Conservation (phyloP, 2,888 invertebrate genomes). For the Tetragonisca angustula region DNA sequence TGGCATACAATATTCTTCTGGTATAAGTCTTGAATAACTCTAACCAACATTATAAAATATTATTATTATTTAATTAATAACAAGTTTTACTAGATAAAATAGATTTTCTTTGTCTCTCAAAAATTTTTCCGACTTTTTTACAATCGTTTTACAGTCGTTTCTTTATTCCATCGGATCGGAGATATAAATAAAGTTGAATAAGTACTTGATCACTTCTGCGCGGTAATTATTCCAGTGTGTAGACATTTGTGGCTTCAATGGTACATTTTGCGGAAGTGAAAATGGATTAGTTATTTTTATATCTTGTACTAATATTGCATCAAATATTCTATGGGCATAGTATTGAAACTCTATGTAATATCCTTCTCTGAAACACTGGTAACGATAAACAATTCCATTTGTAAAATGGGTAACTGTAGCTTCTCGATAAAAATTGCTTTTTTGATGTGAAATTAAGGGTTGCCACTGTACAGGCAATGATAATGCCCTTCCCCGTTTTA, state of each 20-base stretch:
- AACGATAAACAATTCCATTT: slow-evolving; percentile 88
- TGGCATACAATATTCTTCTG: no score
- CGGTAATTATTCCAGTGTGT: slow-evolving; percentile 86
- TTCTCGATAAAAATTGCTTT: slow-evolving; percentile 86
- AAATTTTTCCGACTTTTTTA: neutral
- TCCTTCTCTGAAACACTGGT: slow-evolving; percentile 88
- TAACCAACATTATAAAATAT: neutral
- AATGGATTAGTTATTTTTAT: slow-evolving; percentile 91
- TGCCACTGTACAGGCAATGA: slow-evolving; percentile 88
- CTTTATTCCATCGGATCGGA: neutral
- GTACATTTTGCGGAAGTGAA: slow-evolving; percentile 86
- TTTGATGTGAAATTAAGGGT: slow-evolving; percentile 86
- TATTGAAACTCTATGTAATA: slow-evolving; percentile 88
- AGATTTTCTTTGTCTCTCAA: neutral
- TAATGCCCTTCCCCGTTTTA: slow-evolving; percentile 88
- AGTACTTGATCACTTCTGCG: slow-evolving; percentile 85
- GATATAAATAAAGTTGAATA: slow-evolving; percentile 9
- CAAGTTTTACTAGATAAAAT: neutral
- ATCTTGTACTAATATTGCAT: slow-evolving; percentile 92
- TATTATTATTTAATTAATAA: neutral
- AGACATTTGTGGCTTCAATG: slow-evolving; percentile 87
- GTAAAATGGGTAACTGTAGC: slow-evolving; percentile 89
- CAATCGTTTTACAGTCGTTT: neutral
- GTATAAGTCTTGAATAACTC: no score
- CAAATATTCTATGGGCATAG: slow-evolving; percentile 92